These are phyloP conservation scores for Microctonus brassicae DNA, from an alignment of 2,888 invertebrate species.

Conservation along the genomic window DNA sequence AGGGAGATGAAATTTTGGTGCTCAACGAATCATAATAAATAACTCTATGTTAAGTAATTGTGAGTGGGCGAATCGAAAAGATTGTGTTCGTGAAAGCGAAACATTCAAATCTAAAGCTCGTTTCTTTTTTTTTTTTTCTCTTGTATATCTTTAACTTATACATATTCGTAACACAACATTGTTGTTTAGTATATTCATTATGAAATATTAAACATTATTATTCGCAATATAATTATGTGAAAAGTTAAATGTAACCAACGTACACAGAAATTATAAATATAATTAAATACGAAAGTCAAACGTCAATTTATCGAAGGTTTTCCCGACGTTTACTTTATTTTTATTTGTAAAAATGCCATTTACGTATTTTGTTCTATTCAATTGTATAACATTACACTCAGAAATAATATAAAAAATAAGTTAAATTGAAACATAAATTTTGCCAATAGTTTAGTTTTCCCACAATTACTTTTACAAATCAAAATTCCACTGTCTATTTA, in stretches of 20 bases:
- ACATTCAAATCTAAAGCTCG: background rate
- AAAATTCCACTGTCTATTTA: no score
- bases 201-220: background rate
- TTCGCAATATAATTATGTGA: background rate
- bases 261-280: background rate
- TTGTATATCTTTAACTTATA: background rate
- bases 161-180: slow-evolving; percentile 2
- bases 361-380: background rate
- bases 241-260: background rate
- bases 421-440: no score
- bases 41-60: slow-evolving; percentile 28
- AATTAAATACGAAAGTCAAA: background rate
- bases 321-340: background rate
- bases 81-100: slow-evolving; percentile 5
- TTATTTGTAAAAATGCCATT: background rate
- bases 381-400: background rate
- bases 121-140: no score
- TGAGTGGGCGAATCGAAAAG: slow-evolving; percentile 22
- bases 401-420: no score
- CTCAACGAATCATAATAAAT: background rate
- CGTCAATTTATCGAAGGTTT: background rate
- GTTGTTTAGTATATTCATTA: background rate
- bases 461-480: no score
- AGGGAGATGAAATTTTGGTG: slow-evolving; percentile 11
- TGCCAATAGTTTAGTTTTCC: no score